A percentile compares a stretch with the other conserved stretches of the same genome.
Evolutionary conservation across 2,888 invertebrate species (phyloP).

Genomic region (Eucera pruinosa): DNA sequence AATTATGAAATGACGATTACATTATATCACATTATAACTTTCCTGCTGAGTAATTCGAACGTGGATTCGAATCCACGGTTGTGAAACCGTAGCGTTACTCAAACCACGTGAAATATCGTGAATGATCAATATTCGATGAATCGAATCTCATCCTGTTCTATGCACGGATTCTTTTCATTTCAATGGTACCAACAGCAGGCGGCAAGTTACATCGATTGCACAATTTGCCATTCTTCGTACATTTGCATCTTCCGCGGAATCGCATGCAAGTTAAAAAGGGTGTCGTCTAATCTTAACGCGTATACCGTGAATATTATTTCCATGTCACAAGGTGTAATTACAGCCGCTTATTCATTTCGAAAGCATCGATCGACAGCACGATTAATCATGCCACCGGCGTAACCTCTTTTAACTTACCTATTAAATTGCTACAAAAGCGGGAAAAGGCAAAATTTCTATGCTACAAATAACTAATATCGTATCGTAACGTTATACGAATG

Average conservation of each 20-base stretch:
- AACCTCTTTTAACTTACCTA: not conserved
- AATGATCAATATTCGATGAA: not conserved
- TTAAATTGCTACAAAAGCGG: not conserved
- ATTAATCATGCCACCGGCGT: slow-evolving; percentile 1
- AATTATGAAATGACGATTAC: slow-evolving; percentile 48
- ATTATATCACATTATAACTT: slow-evolving; percentile 41
- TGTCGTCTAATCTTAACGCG: not conserved
- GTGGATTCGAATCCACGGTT: slow-evolving; percentile 14
- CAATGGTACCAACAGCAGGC: not conserved
- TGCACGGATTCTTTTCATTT: not conserved
- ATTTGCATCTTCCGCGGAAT: not conserved
- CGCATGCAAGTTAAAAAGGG: not conserved
- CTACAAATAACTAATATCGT: not conserved
- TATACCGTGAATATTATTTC: not conserved
- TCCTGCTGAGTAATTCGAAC: slow-evolving; percentile 23
- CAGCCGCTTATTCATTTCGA: not conserved
- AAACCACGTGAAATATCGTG: not conserved
- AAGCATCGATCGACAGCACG: not conserved
- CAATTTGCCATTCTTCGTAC: not conserved
- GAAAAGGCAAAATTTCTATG: slow-evolving; percentile 2
- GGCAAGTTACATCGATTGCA: not conserved
- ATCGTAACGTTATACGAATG: not conserved
- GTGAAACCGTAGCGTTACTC: slow-evolving; percentile 26
- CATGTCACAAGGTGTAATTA: not conserved
- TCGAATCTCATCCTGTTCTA: not conserved